Percentiles rank a stretch among this genome's conserved stretches.
These are phyloP conservation scores for Luehdorfia chinensis DNA, from an alignment of 1,140 invertebrate genomes.

Conservation along the genomic window DNA sequence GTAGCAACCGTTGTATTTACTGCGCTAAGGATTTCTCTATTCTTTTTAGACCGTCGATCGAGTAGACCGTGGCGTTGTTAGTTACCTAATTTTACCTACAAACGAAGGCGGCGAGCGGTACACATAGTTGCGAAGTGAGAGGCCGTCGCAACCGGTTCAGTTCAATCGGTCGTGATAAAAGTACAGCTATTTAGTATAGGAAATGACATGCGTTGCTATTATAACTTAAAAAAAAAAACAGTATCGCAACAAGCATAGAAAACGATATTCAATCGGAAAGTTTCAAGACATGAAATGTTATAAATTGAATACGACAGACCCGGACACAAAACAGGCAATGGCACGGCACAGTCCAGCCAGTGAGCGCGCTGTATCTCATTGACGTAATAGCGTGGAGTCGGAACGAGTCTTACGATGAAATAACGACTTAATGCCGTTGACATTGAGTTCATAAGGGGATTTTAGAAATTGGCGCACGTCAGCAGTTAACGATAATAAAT, in stretches of 20 bases:
- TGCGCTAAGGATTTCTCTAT: slow-evolving; percentile 56
- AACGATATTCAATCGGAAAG: no score
- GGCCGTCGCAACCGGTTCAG: slow-evolving; percentile 69
- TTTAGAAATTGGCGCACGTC: slow-evolving; percentile 42
- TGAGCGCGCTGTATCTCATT: slow-evolving; percentile 71
- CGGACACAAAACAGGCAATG: slow-evolving; percentile 61
- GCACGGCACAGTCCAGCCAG: slow-evolving; percentile 57
- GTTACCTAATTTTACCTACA: slow-evolving; percentile 70
- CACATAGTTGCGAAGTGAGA: slow-evolving; percentile 71
- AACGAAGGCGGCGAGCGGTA: slow-evolving; percentile 58
- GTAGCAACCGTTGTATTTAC: slow-evolving; percentile 35
- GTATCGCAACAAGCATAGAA: neutral
- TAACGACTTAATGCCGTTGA: slow-evolving; percentile 43
- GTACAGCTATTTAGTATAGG: slow-evolving; percentile 39
- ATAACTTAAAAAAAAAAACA: neutral
- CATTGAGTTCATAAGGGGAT: slow-evolving; percentile 33
- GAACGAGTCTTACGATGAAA: slow-evolving; percentile 41
- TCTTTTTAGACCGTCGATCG: slow-evolving; percentile 46
- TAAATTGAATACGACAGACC: slow-evolving; percentile 61
- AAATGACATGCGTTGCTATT: slow-evolving; percentile 25
- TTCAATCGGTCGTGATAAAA: slow-evolving; percentile 59
- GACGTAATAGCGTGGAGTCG: slow-evolving; percentile 70
- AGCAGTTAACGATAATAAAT: slow-evolving; percentile 69
- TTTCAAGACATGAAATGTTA: slow-evolving; percentile 40
- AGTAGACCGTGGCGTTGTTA: slow-evolving; percentile 61